A percentile compares a stretch with the other conserved stretches of the same genome.
phyloP scores from a whole-genome alignment of 2,888 invertebrate species.

The Tryphoninae sp. region DNA sequence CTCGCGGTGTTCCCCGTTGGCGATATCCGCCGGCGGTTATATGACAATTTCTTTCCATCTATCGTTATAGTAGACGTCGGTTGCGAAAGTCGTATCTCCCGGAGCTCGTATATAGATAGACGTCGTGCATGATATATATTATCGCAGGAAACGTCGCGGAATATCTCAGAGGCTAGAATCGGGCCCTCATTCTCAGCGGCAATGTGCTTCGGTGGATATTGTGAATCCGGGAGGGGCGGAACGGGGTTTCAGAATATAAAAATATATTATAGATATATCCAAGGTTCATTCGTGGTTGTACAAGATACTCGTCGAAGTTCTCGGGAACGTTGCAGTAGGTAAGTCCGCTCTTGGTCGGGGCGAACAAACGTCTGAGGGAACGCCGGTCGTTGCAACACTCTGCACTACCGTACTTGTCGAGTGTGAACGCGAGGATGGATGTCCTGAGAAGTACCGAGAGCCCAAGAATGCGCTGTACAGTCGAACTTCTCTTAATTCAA shows the following conservation, averaged over 20 bases:
- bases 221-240: slow-evolving; percentile 48
- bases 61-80: not conserved
- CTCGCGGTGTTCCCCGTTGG: not conserved
- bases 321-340: not conserved
- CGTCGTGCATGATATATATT: slow-evolving; percentile 58
- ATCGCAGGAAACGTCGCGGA: slow-evolving; percentile 52
- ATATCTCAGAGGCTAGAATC: slow-evolving; percentile 57
- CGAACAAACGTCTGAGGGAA: slow-evolving; percentile 13
- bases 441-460: slow-evolving; percentile 3
- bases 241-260: not conserved
- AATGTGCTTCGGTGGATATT: slow-evolving; percentile 20
- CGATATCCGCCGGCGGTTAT: not conserved
- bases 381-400: slow-evolving; percentile 48
- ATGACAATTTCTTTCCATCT: slow-evolving; percentile 43
- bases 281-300: not conserved
- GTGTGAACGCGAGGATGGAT: slow-evolving; percentile 48
- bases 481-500: not conserved
- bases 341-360: not conserved
- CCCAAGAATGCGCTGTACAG: slow-evolving; percentile 10
- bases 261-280: slow-evolving; percentile 36
- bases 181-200: slow-evolving; percentile 34
- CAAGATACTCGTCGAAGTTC: not conserved
- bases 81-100: slow-evolving; percentile 53
- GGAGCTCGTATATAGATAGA: slow-evolving; percentile 41
- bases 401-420: slow-evolving; percentile 13